Conservation (phyloP, 1,140 invertebrate species). For the Trypoxylus dichotomus region DNA sequence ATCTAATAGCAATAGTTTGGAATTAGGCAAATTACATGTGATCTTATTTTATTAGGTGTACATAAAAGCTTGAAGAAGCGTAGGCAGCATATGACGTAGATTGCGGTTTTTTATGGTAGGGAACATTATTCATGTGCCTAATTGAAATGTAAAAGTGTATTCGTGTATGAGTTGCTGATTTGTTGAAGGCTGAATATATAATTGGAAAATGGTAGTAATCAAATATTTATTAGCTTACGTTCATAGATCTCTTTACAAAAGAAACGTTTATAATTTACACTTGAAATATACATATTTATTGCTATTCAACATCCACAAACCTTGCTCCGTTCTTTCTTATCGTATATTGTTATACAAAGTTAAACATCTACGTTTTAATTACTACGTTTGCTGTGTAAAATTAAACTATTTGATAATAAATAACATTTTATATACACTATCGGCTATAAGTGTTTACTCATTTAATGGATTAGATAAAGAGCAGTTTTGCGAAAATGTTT, state of each 20-base stretch:
- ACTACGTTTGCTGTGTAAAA: too few relatives aligned
- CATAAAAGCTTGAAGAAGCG: neutral
- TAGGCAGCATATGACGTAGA: neutral
- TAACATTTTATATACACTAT: too few relatives aligned
- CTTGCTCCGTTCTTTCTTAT: too few relatives aligned
- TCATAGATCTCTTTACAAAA: neutral
- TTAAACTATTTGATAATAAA: too few relatives aligned
- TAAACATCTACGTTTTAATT: too few relatives aligned
- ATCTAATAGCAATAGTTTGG: neutral
- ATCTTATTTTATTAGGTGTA: neutral
- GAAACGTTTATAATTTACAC: neutral
- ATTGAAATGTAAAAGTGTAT: neutral
- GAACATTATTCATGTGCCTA: neutral
- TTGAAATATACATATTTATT: neutral
- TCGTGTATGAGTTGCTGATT: neutral
- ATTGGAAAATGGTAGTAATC: too few relatives aligned
- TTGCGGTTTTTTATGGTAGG: neutral
- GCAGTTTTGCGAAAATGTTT: too few relatives aligned
- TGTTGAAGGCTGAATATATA: neutral
- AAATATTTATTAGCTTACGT: too few relatives aligned
- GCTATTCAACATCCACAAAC: too few relatives aligned
- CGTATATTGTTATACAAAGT: too few relatives aligned
- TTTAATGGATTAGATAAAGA: too few relatives aligned
- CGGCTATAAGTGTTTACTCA: too few relatives aligned
- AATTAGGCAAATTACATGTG: neutral